Base-by-base conservation (phyloP, 2,888 invertebrate species). In the Dione juno region DNA sequence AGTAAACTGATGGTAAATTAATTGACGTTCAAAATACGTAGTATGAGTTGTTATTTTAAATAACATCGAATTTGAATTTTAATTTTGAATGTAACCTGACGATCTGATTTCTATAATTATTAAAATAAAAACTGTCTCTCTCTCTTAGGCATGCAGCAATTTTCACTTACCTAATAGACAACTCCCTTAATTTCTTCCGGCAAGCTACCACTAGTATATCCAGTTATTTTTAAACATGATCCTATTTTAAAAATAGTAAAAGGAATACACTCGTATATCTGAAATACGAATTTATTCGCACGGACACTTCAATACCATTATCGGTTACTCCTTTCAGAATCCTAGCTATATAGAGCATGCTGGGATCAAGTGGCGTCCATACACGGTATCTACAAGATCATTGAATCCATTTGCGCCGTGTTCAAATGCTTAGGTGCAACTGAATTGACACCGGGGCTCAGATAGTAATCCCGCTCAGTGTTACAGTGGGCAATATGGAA, bases 121-220 rank as follows among this genome's bases (percentile, higher is more conserved):
- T 28, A 28, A 28, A 28, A 5, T 28, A 28, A 28, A 28, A 2
- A 28, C 28, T 28, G 28, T 28, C 28, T 2, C 28, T 28, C 28
- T 3, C 28, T 28, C 5, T 28, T 3, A 28, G 2, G 28, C n/a
- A n/a, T 28, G 28, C 1, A 14, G 14, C 0, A 28, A 13, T 28
- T 35, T 35, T 35, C 8, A 14, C 14, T 35, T 21, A 13, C 1
- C 6, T 14, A 11, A 28, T 53, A 28, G 7, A 14, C 0, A 14
- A 28, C 43, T 14, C 14, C 21, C 14, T 1, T 9, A 14, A 53
- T 53, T 37, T 37, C 5, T 9, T 35, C 11, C 16, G 19, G 5
- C 1, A 35, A 35, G 3, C 35, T 5, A 54, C 10, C 89, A 89
- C 19, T 87, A 90, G 89, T 89, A 83, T 40, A 59, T 19, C 5